Evolutionary conservation across 1,140 invertebrate genomes (phyloP), one percentile per base, ranked within the genome.

Genomic region (Andrena cerasifolii): DNA sequence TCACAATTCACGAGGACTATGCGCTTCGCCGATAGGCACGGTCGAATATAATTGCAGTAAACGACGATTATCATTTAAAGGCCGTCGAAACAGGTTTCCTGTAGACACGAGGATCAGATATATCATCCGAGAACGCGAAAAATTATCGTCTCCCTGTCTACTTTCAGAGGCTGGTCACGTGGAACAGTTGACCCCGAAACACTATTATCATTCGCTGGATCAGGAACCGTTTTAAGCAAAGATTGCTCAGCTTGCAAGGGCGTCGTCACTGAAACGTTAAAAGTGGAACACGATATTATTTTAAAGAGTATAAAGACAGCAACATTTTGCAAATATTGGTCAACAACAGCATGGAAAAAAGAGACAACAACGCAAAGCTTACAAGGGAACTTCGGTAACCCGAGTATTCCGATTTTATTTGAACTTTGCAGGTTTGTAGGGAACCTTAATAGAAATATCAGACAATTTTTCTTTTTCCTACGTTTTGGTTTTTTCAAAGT

Each of bases 1-100:
- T 31, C 36, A 16, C 21, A 47, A 36, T 63, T 24, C 24, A 62
- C 49, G 62, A 45, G 24, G 26, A 28, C 6, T 28, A 14, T 54
- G 36, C 3, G 36, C 36, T 8, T 26, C 28, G 24, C 73, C 45
- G 59, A 26, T 58, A 18, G 16, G 33, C 16, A 33, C 3, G 40
- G n/a, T 18, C 36, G 49, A 63, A 68, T 24, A 28, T 61, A 65
- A 72, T 61, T 61, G 28, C 65, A 49, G 66, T 33, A 68, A 80
- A 67, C 73, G 47, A 8, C 47, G 74, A 78, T 75, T 67, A 68
- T 58, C 49, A 59, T 61, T 74, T 70, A 74, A 86, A 82, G 79
- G 59, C 63, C 58, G 59, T 58, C 53, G 58, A 51, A 88, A 88
- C 85, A 78, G 79, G 81, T 88, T 88, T 78, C 33, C 63, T 26